phyloP scores from a whole-genome alignment of 2,113 vertebrate species.

The Paramormyrops kingsleyae region DNA sequence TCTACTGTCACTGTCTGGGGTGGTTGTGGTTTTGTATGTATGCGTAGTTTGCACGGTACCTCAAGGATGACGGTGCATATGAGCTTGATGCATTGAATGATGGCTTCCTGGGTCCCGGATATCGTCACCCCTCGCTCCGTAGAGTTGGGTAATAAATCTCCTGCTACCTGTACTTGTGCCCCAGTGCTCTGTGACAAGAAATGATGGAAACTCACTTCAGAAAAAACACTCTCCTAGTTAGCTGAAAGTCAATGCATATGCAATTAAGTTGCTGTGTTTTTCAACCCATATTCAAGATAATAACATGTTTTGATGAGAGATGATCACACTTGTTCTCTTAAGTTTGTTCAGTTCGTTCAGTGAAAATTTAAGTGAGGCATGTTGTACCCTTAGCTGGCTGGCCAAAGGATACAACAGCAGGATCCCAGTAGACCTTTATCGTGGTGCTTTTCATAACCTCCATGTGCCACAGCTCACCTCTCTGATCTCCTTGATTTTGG shows the following conservation, averaged over 20 bases:
- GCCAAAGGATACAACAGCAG: neutral
- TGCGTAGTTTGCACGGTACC: constrained; percentile 52
- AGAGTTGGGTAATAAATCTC: constrained; percentile 90
- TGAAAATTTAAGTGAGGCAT: neutral
- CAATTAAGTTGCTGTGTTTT: neutral
- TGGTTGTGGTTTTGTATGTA: neutral
- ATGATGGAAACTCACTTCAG: neutral
- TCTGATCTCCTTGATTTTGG: constrained; percentile 93
- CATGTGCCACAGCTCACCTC: constrained; percentile 62
- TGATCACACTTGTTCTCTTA: neutral
- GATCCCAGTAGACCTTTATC: neutral
- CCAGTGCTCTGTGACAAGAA: constrained; percentile 69
- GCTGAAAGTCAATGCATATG: neutral
- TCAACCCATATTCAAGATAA: neutral
- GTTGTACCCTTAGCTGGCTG: neutral
- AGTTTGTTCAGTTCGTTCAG: neutral
- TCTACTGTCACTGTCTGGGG: neutral
- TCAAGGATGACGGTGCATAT: constrained; percentile 94
- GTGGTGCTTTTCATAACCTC: neutral
- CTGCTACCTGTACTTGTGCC: constrained; percentile 91
- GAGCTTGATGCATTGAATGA: constrained; percentile 91
- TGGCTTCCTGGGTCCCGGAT: constrained; percentile 85
- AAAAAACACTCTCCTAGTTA: neutral
- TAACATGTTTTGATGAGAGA: neutral
- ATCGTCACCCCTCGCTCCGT: constrained; percentile 91